Evolutionary conservation across 2,888 invertebrate genomes (phyloP).

Genomic region (Agrochola lychnidis): DNA sequence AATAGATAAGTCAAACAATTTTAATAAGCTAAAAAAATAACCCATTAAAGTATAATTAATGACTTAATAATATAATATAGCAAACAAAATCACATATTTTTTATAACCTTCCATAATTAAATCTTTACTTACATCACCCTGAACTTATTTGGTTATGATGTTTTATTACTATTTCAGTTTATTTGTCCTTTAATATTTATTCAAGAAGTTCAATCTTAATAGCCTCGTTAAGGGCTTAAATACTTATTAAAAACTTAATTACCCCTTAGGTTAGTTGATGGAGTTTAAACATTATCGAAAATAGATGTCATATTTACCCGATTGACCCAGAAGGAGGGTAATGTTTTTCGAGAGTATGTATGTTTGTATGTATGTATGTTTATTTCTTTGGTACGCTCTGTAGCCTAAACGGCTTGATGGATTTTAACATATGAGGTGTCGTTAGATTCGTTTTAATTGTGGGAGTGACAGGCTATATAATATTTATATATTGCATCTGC

Average conservation of each 20-base stretch:
- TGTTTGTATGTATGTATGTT: too few relatives aligned
- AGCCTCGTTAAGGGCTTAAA: not conserved
- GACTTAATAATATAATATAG: not conserved
- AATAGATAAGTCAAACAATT: not conserved
- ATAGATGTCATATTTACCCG: not conserved
- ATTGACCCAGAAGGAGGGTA: too few relatives aligned
- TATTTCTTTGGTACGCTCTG: too few relatives aligned
- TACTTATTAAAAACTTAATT: slow-evolving; percentile 5
- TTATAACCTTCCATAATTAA: not conserved
- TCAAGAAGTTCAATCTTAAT: slow-evolving; percentile 13
- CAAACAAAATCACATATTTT: not conserved
- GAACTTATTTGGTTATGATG: not conserved
- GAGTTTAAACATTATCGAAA: not conserved
- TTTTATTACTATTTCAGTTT: slow-evolving; percentile 8
- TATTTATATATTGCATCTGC: too few relatives aligned
- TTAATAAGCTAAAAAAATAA: not conserved
- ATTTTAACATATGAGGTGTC: too few relatives aligned
- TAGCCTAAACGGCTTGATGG: too few relatives aligned
- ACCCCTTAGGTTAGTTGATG: not conserved
- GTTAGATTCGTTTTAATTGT: too few relatives aligned
- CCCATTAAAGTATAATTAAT: not conserved
- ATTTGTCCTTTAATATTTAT: slow-evolving; percentile 9
- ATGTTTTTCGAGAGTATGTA: too few relatives aligned
- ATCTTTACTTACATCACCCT: not conserved
- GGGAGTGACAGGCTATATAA: too few relatives aligned